Conservation (phyloP, 2,113 vertebrate species). For the Noctilio leporinus region DNA sequence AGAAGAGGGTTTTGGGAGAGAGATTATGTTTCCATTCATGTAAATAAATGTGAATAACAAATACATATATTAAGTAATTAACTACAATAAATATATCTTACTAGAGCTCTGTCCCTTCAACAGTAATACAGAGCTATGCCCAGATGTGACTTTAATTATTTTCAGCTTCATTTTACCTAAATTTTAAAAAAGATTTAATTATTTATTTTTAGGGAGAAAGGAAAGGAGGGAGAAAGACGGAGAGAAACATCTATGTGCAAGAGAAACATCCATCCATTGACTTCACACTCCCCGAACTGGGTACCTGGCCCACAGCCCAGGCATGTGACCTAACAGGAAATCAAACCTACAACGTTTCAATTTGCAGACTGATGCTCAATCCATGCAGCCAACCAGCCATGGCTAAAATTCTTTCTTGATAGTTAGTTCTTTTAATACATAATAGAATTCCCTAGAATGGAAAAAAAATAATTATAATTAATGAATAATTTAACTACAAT, state of each 20-base stretch:
- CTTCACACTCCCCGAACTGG: too few species aligned
- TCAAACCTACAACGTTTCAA: too few species aligned
- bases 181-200: neutral
- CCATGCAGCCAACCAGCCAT: too few species aligned
- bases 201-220: too few species aligned
- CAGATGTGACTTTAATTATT: neutral
- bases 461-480: neutral
- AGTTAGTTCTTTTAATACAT: neutral
- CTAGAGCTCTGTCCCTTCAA: neutral
- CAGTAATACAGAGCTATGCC: neutral
- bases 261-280: too few species aligned
- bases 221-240: too few species aligned
- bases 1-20: neutral
- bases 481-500: neutral
- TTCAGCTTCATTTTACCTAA: neutral
- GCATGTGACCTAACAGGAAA: too few species aligned
- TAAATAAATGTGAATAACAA: conserved; percentile 16
- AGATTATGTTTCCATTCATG: neutral
- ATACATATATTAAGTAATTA: neutral
- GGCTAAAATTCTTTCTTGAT: neutral
- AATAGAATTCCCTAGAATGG: neutral
- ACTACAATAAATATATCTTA: neutral
- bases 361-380: too few species aligned
- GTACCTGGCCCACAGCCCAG: too few species aligned
- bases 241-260: too few species aligned